Conservation (phyloP, 2,888 invertebrate genomes). For the Nowickia ferox region DNA sequence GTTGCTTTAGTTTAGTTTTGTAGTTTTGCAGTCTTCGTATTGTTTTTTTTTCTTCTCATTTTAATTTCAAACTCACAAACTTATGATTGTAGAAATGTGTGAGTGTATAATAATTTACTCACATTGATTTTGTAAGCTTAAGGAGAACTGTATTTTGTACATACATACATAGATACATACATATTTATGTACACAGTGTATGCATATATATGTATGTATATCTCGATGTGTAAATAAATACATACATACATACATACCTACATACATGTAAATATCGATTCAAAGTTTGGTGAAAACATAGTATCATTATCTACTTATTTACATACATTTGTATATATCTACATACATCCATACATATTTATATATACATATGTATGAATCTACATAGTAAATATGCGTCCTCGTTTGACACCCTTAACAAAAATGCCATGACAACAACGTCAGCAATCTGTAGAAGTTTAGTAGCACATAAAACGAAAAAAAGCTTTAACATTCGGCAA, state of each 20-base stretch:
- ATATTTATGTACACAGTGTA: background rate
- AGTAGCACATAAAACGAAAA: background rate
- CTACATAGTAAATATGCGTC: background rate
- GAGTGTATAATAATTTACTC: constrained; percentile 9
- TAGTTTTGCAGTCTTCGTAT: constrained; percentile 57
- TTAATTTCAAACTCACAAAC: constrained; percentile 32
- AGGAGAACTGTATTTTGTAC: constrained; percentile 17
- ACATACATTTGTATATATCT: background rate
- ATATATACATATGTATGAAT: background rate
- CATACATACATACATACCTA: background rate
- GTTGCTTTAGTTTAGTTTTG: constrained; percentile 46
- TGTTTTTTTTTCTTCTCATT: constrained; percentile 1
- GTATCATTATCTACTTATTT: no score
- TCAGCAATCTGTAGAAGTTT: constrained; percentile 38
- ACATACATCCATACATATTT: background rate
- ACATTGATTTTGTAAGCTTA: constrained; percentile 36
- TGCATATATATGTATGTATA: background rate
- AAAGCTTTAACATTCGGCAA: constrained; percentile 66
- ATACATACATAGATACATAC: background rate
- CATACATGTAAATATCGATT: background rate
- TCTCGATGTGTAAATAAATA: no score
- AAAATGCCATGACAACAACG: constrained; percentile 70
- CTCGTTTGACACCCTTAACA: constrained; percentile 21
- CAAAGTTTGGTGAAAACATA: no score
- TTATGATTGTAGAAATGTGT: background rate